Base-by-base conservation (phyloP, 2,113 vertebrate genomes). In the Caranx melampygus region DNA sequence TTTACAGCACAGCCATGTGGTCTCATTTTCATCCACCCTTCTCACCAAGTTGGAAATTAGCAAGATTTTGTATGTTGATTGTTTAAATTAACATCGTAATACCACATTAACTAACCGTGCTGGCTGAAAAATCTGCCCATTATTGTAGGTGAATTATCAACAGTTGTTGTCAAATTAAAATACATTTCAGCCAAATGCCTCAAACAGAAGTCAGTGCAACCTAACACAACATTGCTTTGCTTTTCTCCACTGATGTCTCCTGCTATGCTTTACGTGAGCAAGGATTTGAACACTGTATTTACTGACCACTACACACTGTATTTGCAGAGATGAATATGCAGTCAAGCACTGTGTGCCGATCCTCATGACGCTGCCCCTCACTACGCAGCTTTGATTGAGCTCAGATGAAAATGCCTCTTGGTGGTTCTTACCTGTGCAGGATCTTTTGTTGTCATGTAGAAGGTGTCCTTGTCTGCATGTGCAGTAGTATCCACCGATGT, bases 401-500 rank as follows among this genome's bases (percentile, higher is more conserved):
- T 47, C 44, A 58, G 33, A 70, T 47, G 33, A 78, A 59, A 31
- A 66, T 34, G 34, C 14, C 59, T 87, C 37, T 84, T 61, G 44
- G n/a, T n/a, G 3, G 52, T 34, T 72, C 96, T 95, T 92, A 98
- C 98, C 96, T 91, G 93, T 95, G 91, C 98, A 99, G 0, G 94
- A 96, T 86, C 83, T 96, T 55, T 93, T 95, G 95, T 99, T 91
- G 67, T 55, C 81, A 84, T 97, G 96, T 51, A 99, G 96, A 0
- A 79, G 34, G 72, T 95, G 96, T 82, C 97, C 97, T 6, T 79
- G 40, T 45, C 87, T 94, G 88, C 98, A 99, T 65, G 96, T 96
- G 95, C 98, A 99, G 77, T 97, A 97, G 93, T 95, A 97, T 83
- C 97, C 96, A 0, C 98, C 97, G n/a, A 98, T 86, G 44, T 97